Base-by-base conservation (phyloP, 2,888 invertebrate species). In the Melanchra persicariae region DNA sequence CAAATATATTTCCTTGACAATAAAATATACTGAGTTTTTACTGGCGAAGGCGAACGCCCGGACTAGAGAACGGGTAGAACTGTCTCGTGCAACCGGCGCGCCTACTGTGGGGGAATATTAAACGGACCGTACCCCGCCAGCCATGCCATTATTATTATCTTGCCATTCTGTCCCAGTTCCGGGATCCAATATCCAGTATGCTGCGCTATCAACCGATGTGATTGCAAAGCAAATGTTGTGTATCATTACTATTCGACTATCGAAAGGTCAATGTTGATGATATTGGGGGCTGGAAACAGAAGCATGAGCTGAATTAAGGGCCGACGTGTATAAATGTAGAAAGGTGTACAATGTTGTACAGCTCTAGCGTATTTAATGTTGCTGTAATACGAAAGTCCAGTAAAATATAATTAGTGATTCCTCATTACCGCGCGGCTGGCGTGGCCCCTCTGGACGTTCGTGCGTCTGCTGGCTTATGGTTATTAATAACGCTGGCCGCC, bases 391-490 rank as follows among this genome's bases (percentile, higher is more conserved):
- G 91, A 89, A 89, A 95, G 95, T 95, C 94, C 94, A 93, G 95
- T 95, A 95, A 95, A 96, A 95, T 95, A 95, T 95, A 95, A 95
- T 96, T 95, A 96, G 95, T 93, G 95, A 95, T 95, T 96, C 95
- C 94, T 96, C 95, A 96, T 96, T 96, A 96, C 92, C 89, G 94
- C 92, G 92, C 93, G 93, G 93, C 92, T 91, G 87, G 91, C 91
- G 85, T 90, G 95, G 95, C 95, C 95, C 95, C 95, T 95, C 95
- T 95, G 95, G 95, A 95, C 95, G 95, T 95, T 95, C 95, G 95
- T 96, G 95, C 95, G 95, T 96, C 95, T 95, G 94, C 94, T 91
- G 94, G 95, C 96, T 95, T 96, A 96, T 96, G 95, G 96, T 96
- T 95, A 96, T 96, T 96, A 96, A 96, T 96, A 96, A 95, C 95